Percentiles rank a stretch among this genome's conserved stretches.
These are phyloP conservation scores for Sciurus niger DNA, from an alignment of 2,113 vertebrate genomes.

Conservation along the genomic window DNA sequence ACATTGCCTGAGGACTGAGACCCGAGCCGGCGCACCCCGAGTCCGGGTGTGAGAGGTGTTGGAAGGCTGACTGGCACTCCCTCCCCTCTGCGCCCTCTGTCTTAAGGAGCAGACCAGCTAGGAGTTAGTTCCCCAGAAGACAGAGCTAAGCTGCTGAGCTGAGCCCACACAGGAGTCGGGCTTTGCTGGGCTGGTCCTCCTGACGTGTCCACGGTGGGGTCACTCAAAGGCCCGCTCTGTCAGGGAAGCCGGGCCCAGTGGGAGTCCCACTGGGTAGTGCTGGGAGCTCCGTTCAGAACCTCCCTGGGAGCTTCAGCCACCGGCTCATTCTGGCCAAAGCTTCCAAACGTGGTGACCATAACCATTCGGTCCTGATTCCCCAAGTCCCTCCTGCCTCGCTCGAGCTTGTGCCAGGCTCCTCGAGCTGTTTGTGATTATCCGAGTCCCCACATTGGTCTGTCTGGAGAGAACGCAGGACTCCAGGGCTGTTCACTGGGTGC, in stretches of 20 bases:
- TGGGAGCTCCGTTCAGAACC: background rate
- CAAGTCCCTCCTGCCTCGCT: background rate
- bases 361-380: too few species aligned
- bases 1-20: background rate
- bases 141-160: background rate
- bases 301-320: background rate
- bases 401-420: background rate
- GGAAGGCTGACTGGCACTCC: background rate
- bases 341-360: rapidly evolving
- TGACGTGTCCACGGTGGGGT: background rate
- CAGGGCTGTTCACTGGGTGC: rapidly evolving
- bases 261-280: too few species aligned
- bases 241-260: background rate
- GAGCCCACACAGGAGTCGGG: background rate
- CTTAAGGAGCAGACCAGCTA: background rate
- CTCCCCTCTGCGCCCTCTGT: rapidly evolving
- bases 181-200: background rate
- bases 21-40: too few species aligned
- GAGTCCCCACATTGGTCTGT: rapidly evolving
- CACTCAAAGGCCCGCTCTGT: background rate
- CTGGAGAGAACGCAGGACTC: background rate
- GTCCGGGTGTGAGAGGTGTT: rapidly evolving
- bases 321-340: background rate
- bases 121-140: background rate
- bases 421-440: background rate